Conservation (phyloP, 2,113 vertebrate species). For the Stictonetta naevosa region DNA sequence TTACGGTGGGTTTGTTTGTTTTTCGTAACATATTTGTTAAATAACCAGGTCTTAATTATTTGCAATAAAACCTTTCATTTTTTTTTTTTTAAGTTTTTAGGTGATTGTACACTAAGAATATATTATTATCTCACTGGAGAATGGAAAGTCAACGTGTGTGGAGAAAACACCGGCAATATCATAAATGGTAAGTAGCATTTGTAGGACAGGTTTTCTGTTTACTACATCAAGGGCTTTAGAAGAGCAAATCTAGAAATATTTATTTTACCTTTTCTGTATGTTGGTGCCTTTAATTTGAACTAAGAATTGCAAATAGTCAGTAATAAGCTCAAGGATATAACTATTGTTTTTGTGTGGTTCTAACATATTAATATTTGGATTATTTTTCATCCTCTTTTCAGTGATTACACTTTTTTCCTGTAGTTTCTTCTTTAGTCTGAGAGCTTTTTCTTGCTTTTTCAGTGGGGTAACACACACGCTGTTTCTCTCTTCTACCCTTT, state of each 20-base stretch:
- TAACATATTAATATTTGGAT: background rate
- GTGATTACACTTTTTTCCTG: background rate
- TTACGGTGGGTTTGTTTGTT: background rate
- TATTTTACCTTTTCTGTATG: background rate
- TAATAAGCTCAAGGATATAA: background rate
- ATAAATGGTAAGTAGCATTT: slow-evolving; percentile 27
- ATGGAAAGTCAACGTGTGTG: background rate
- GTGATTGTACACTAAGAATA: slow-evolving; percentile 28
- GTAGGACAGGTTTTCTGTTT: background rate
- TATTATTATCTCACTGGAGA: no score
- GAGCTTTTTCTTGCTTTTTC: background rate
- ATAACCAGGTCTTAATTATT: background rate
- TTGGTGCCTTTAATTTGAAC: background rate
- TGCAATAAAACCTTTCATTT: background rate
- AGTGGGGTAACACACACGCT: no score
- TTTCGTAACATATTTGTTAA: background rate
- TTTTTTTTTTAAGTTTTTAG: slow-evolving; percentile 51
- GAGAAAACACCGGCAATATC: slow-evolving; percentile 45
- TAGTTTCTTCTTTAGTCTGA: background rate
- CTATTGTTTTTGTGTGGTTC: background rate
- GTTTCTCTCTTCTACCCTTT: background rate
- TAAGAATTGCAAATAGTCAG: background rate
- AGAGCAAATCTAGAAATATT: background rate
- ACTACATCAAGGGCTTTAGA: background rate
- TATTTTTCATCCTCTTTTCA: background rate